Conservation (phyloP, 2,113 vertebrate genomes). For the Cyprinodon tularosa region DNA sequence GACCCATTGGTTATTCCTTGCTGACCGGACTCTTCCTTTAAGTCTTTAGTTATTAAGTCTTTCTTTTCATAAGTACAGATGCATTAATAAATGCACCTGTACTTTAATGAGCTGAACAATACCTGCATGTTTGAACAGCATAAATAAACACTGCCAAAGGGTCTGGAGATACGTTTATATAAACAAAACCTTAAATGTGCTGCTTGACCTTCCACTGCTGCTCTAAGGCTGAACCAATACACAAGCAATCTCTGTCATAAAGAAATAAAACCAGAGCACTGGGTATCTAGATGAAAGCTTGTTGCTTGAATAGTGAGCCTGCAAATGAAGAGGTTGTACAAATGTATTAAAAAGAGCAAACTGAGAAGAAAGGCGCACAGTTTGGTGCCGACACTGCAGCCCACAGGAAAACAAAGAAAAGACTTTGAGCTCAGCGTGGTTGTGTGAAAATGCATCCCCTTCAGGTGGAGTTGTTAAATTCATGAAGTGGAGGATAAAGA, state of each 20-base stretch:
- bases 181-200: not conserved
- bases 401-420: constrained; percentile 33
- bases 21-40: too few relatives aligned
- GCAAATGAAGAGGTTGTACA: constrained; percentile 9
- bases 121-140: too few relatives aligned
- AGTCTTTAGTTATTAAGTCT: too few relatives aligned
- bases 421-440: constrained; percentile 23
- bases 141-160: not conserved
- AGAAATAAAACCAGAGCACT: constrained; percentile 11
- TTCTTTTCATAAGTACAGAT: too few relatives aligned
- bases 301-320: constrained; percentile 16
- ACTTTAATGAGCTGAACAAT: too few relatives aligned
- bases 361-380: not conserved
- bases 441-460: constrained; percentile 20
- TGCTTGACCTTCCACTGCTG: not conserved
- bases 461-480: constrained; percentile 62
- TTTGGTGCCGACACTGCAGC: constrained; percentile 55
- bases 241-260: not conserved
- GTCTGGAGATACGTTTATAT: not conserved
- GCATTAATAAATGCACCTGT: too few relatives aligned
- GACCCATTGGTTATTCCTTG: too few relatives aligned
- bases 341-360: constrained; percentile 32
- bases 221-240: constrained; percentile 8
- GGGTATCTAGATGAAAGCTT: constrained; percentile 1
- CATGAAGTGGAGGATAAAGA: constrained; percentile 54